phyloP scores from a whole-genome alignment of 2,113 vertebrate species.

The Sakesphorus luctuosus region DNA sequence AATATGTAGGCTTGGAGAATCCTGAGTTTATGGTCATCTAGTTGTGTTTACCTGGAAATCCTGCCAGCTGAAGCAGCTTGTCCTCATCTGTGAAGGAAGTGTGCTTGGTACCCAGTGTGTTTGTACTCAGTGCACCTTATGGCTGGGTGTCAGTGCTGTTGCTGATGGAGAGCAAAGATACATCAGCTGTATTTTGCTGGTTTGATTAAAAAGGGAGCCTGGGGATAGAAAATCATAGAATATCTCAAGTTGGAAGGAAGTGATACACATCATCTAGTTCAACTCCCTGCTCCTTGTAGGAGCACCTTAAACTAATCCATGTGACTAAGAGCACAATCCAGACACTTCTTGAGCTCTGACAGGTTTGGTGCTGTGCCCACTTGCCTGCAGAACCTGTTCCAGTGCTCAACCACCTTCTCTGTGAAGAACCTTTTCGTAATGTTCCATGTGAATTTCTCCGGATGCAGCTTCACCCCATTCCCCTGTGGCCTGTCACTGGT shows the following conservation, averaged over 20 bases:
- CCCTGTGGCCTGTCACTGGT: accelerated
- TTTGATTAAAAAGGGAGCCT: not conserved
- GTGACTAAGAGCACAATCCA: not conserved
- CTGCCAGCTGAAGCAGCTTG: not conserved
- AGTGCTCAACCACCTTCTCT: not conserved
- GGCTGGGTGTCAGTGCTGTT: not conserved
- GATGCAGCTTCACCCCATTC: not conserved
- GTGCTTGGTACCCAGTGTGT: not conserved
- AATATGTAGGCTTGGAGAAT: not conserved
- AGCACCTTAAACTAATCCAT: not conserved
- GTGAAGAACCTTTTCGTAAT: not conserved
- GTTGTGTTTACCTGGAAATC: not conserved
- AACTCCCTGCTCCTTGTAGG: not conserved
- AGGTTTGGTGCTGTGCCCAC: accelerated
- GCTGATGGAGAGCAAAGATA: not conserved
- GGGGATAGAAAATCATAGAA: not conserved
- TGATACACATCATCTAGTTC: not conserved
- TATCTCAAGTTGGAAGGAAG: not conserved
- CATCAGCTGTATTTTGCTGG: not conserved
- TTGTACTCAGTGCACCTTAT: not conserved
- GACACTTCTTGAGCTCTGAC: not conserved
- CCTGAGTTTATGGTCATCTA: not conserved
- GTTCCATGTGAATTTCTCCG: not conserved
- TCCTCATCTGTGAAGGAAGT: not conserved
- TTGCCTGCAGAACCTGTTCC: not conserved